phyloP scores from a whole-genome alignment of 1,140 invertebrate genomes.

The Venturia canescens region DNA sequence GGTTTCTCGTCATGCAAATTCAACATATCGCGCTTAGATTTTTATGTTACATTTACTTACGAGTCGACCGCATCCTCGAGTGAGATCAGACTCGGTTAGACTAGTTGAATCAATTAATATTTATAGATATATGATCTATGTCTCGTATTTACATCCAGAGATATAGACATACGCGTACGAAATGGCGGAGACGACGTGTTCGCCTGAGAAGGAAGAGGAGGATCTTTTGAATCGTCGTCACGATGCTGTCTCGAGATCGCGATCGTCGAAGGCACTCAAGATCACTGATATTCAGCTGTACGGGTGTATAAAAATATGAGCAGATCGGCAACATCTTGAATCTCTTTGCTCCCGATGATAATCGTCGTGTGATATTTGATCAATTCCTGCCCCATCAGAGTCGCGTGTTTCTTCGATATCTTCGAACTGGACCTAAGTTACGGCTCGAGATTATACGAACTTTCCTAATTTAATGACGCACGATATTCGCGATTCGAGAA shows the following conservation, averaged over 20 bases:
- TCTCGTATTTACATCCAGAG: background rate
- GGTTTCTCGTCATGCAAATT: background rate
- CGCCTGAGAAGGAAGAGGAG: background rate
- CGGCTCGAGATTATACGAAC: background rate
- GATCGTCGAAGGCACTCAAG: slow-evolving; percentile 18
- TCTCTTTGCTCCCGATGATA: slow-evolving; percentile 5
- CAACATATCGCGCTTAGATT: background rate
- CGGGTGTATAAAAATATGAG: background rate
- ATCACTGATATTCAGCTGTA: background rate
- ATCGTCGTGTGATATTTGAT: background rate
- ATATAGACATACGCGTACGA: background rate
- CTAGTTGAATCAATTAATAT: slow-evolving; percentile 21
- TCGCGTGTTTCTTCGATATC: background rate
- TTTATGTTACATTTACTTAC: slow-evolving; percentile 20
- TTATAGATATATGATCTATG: background rate
- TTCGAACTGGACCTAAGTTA: background rate
- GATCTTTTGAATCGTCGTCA: slow-evolving; percentile 39
- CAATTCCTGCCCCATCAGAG: background rate
- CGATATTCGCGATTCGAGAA: background rate
- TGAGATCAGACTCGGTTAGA: background rate
- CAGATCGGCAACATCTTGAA: background rate
- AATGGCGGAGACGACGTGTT: slow-evolving; percentile 14
- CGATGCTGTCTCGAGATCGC: slow-evolving; percentile 17
- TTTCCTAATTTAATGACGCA: background rate
- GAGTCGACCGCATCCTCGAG: background rate